Evolutionary conservation across 2,797 vertebrate genomes (phyloP), one percentile per base, ranked within the genome.

Genomic region (Centroberyx gerrardi): DNA sequence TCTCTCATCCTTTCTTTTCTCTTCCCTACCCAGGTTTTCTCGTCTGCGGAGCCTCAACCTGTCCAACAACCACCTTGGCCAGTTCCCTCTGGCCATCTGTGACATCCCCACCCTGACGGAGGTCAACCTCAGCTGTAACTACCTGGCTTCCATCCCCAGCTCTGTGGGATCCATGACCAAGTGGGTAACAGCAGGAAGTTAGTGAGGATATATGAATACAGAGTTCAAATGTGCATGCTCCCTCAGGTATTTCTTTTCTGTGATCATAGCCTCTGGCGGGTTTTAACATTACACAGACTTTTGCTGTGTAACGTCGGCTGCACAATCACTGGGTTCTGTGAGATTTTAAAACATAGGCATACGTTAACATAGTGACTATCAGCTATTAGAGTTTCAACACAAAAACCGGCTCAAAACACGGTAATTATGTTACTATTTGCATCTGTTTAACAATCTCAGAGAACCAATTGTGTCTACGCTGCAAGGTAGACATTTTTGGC

Each of bases 41-140:
- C 97, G 97, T 77, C 90, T 99, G 92, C 97, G 96, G 90, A 99
- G 97, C 93, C 97, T 99, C 92, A 99, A 99, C 91, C 95, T 99
- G 86, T 99, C 98, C 53, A 99, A 97, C 91, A 99, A 99, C 91
- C 96, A 97, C 79, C 94, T 99, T 60, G 93, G 96, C 83, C 95
- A 96, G 54, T 99, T 99, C 80, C 98, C 98, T 0, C 64, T 94
- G 85, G 95, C 95, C 9, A 96, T 99, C 82, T 98, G 97, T 83
- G 93, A 91, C 87, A 97, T 99, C 80, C 92, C 95, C 62, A 98
- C 96, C 0, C 93, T 99, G 86, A 96, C 94, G 0, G 98, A 99
- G 83, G 96, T 99, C 88, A 99, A 99, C 28, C 95, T 99, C 90
- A 98, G 98, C 89, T 98, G 97, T 91, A 99, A 99, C 73, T 96